These are phyloP conservation scores for Mimachlamys varia DNA, from an alignment of 2,888 invertebrate species.

Conservation along the genomic window DNA sequence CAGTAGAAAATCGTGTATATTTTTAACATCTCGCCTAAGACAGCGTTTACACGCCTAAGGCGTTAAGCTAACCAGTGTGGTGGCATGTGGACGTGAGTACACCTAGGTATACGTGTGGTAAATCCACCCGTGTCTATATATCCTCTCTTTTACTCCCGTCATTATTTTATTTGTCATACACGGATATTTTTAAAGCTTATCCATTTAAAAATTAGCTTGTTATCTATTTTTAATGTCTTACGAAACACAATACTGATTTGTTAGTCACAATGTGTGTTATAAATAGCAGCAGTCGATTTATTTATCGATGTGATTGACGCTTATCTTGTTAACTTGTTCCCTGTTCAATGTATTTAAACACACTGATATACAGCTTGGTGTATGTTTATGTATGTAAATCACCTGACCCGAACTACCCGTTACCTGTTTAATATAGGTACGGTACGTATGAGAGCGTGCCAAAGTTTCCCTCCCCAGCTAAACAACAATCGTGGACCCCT, in stretches of 20 bases:
- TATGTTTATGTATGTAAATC: background rate
- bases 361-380: background rate
- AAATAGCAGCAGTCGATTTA: background rate
- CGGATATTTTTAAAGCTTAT: background rate
- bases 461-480: background rate
- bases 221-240: conserved; percentile 33
- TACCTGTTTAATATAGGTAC: background rate
- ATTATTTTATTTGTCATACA: background rate
- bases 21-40: too few relatives aligned
- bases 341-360: background rate
- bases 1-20: too few relatives aligned
- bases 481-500: background rate
- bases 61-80: too few relatives aligned
- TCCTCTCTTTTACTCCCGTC: background rate
- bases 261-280: conserved; percentile 8
- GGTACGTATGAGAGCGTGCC: background rate
- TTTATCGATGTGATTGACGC: background rate
- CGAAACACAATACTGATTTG: conserved; percentile 4
- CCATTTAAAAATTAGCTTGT: background rate
- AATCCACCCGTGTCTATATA: background rate
- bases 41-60: too few relatives aligned
- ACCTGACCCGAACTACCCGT: background rate
- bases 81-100: too few relatives aligned
- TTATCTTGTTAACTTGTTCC: background rate
- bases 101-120: too few relatives aligned